Evolutionary conservation across 2,888 invertebrate species (phyloP).

Genomic region (Pseudococcus longispinus): DNA sequence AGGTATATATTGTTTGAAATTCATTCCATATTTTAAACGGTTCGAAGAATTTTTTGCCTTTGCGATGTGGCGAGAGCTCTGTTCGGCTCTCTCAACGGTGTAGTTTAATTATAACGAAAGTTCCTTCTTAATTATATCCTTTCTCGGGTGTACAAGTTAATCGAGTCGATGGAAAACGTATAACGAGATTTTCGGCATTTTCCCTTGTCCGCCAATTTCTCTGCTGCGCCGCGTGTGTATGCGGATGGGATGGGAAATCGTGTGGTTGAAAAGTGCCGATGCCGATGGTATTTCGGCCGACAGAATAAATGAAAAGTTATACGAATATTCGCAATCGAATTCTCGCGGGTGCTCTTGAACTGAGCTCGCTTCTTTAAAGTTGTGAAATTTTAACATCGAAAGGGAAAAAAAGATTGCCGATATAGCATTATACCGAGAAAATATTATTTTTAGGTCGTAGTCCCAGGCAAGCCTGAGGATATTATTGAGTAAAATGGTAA

Average conservation of each 20-base stretch:
- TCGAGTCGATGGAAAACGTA: conserved; percentile 10
- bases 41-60: not conserved
- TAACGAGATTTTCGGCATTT: conserved; percentile 1
- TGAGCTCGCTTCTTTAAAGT: not conserved
- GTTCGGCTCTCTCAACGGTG: not conserved
- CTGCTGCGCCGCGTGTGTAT: not conserved
- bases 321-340: not conserved
- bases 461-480: not conserved
- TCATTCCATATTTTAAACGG: not conserved
- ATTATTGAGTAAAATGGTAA: not conserved
- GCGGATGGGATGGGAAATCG: not conserved
- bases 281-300: conserved; percentile 2
- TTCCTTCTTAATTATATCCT: not conserved
- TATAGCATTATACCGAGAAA: conserved; percentile 21
- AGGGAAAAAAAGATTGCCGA: not conserved
- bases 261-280: conserved; percentile 20
- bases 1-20: conserved; percentile 13
- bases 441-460: conserved; percentile 8
- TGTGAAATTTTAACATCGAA: not conserved
- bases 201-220: not conserved
- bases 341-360: conserved; percentile 1
- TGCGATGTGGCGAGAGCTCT: not conserved
- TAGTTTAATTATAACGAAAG: conserved; percentile 13
- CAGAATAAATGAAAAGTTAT: not conserved
- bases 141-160: not conserved